phyloP scores from a whole-genome alignment of 2,113 vertebrate species.

The Phyllostomus hastatus region DNA sequence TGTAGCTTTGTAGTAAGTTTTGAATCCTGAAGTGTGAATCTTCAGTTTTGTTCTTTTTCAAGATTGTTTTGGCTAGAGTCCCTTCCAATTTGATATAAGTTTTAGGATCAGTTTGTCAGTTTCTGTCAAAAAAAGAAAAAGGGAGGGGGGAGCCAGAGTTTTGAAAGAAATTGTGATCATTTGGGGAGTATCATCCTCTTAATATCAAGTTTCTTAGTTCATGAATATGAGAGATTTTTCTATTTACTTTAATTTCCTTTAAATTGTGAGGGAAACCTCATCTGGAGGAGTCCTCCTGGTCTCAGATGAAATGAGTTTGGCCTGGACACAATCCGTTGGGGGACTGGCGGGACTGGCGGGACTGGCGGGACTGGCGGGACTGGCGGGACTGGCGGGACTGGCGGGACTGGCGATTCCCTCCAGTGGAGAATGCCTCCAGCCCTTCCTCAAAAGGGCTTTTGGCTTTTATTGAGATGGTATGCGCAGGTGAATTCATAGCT shows the following conservation, averaged over 20 bases:
- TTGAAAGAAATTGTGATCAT: neutral
- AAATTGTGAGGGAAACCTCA: neutral
- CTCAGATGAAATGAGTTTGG: too few relatives aligned
- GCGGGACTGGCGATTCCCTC: too few relatives aligned
- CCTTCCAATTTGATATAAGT: neutral
- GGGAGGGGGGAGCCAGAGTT: neutral
- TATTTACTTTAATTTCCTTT: neutral
- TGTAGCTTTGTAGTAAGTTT: constrained; percentile 12
- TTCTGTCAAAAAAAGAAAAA: neutral
- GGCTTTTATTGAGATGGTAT: too few relatives aligned
- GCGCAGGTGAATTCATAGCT: too few relatives aligned
- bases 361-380: too few relatives aligned
- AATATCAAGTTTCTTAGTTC: neutral
- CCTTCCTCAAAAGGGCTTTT: too few relatives aligned
- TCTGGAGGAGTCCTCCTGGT: too few relatives aligned
- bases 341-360: too few relatives aligned
- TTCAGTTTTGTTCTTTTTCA: neutral
- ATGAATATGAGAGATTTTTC: neutral
- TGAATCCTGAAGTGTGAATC: neutral
- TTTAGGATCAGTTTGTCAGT: neutral
- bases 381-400: too few relatives aligned
- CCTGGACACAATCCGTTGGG: too few relatives aligned
- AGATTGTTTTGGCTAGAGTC: neutral
- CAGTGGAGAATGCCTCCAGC: too few relatives aligned
- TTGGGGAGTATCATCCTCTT: neutral